A percentile compares a stretch with the other conserved stretches of the same genome.
Evolutionary conservation across 2,888 invertebrate species (phyloP).

Genomic region (Notodonta ziczac): DNA sequence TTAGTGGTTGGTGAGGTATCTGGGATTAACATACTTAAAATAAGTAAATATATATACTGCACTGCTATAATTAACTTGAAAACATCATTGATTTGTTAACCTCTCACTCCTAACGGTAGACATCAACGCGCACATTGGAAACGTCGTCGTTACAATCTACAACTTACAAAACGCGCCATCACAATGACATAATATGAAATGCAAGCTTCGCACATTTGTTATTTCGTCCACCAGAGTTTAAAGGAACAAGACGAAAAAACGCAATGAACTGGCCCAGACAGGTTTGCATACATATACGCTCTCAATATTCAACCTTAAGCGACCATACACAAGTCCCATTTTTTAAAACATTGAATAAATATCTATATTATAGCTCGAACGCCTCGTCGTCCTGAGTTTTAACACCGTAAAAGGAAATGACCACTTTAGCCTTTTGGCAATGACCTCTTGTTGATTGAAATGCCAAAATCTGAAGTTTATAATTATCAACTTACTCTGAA

Average conservation of each 20-base stretch:
- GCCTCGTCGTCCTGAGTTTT: conserved; percentile 66
- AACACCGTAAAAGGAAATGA: conserved; percentile 76
- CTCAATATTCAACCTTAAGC: conserved; percentile 66
- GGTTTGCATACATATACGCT: conserved; percentile 53
- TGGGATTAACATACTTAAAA: too few relatives aligned
- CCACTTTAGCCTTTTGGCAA: conserved; percentile 78
- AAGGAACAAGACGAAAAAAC: conserved; percentile 57
- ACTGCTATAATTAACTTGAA: not conserved
- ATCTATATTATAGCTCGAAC: conserved; percentile 51
- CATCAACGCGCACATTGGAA: conserved; percentile 18
- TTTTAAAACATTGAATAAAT: conserved; percentile 50
- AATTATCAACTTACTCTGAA: conserved; percentile 10
- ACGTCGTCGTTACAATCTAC: not conserved
- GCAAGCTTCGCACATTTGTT: conserved; percentile 37
- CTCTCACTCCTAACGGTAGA: conserved; percentile 12
- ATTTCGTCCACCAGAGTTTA: conserved; percentile 39
- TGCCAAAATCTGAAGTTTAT: conserved; percentile 46
- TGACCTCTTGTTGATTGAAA: conserved; percentile 70
- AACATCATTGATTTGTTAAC: not conserved
- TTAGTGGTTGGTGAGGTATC: too few relatives aligned
- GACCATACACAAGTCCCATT: conserved; percentile 57
- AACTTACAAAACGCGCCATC: not conserved
- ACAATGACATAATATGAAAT: conserved; percentile 16
- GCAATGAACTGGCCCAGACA: conserved; percentile 63
- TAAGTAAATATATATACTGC: too few relatives aligned